Base-by-base conservation (phyloP, 2,797 vertebrate genomes). In the Acipenser ruthenus region DNA sequence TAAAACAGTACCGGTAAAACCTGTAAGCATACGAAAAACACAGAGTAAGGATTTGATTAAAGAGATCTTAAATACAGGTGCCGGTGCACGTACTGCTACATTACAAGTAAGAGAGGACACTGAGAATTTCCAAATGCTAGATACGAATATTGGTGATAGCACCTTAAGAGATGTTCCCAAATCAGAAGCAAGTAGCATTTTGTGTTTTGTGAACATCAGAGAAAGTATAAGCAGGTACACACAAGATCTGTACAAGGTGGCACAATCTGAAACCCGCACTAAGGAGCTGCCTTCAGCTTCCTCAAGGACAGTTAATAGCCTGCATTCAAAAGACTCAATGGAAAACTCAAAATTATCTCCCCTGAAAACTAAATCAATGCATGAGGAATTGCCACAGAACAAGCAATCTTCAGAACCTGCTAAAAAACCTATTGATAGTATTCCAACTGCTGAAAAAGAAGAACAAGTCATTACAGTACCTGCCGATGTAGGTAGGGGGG, bases 381-480 rank as follows among this genome's bases (percentile, higher is more conserved):
- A 4, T 47, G 62, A 69, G 60, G 59, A 10, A 47, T n/a, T 59
- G 50, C 47, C 10, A 56, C 68, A 69, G n/a, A 50, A 18, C 47
- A 69, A 52, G 9, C 67, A 50, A 47, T 59, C 23, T 56, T 66
- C 18, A 64, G 80, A 82, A 64, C 70, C 71, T 69, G 70, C 49
- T 11, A 71, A 72, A 37, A 61, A 63, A 37, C 50, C 61, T 10
- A 37, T 37, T 37, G 37, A 58, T 63, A 8, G 74, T 71, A 10
- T 37, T 37, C 52, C 47, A 15, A 23, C 66, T 47, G 65, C 66
- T 66, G 75, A 73, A 49, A 74, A 78, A 66, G 66, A 71, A 62
- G 66, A 71, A 62, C 69, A 70, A 65, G 59, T 37, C 10, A 71
- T 86, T 71, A 62, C 72, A 70, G 65, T 37, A 37, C 37, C 37